Conservation (phyloP, 1,140 invertebrate species). For the Bombyx mori region ASM3026992v2 NC_085116.1:9212001-9212500, state of each 20-base stretch:
- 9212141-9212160: too few relatives aligned
- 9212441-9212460: slow-evolving; percentile 31
- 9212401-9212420: slow-evolving; percentile 77
- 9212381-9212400: slow-evolving; percentile 75
- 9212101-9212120: too few relatives aligned
- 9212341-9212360: slow-evolving; percentile 77
- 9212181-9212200: too few relatives aligned
- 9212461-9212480: slow-evolving; percentile 29
- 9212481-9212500: slow-evolving; percentile 20
- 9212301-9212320: slow-evolving; percentile 74
- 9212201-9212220: too few relatives aligned
- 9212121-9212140: too few relatives aligned
- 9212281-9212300: slow-evolving; percentile 72
- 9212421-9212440: slow-evolving; percentile 37
- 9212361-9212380: slow-evolving; percentile 78
- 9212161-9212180: too few relatives aligned
- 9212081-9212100: too few relatives aligned
- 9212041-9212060: too few relatives aligned
- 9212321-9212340: slow-evolving; percentile 79
- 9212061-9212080: too few relatives aligned
- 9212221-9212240: too few relatives aligned
- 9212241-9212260: too few relatives aligned
- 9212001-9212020: slow-evolving; percentile 20
- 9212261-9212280: slow-evolving; percentile 19
- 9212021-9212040: too few relatives aligned